Base-by-base conservation (phyloP, 2,113 vertebrate genomes). In the Heterocephalus glaber region DNA sequence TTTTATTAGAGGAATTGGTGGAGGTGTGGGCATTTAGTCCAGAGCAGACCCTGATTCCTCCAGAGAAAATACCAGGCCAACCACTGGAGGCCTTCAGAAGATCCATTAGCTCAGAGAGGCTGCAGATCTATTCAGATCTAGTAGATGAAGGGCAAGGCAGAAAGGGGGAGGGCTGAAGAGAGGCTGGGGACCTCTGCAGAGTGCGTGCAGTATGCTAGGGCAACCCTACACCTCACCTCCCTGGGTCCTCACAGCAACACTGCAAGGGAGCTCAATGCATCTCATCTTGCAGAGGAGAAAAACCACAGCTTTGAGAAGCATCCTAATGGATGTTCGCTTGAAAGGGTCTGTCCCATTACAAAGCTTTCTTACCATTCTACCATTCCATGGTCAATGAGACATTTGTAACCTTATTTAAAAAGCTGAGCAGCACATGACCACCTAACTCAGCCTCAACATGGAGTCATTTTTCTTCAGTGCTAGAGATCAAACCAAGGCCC, bases 261-360 rank as follows among this genome's bases (percentile, higher is more conserved):
- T 3, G 1, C 61, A 5, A 0, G 44, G 61, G 5, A 26, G 16
- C n/a, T 68, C 12, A 12, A 28, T 4, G 17, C 22, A 52, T 33
- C 44, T 47, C 72, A 9, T 11, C 61, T 12, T 13, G 52, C 1
- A 19, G n/a, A 61, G 38, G 16, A 83, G 47, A 68, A 76, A 47
- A 49, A 11, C 41, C 22, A 61, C 38, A 33, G n/a, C 58, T 49
- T 56, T 16, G 24, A 94, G 86, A 28, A 33, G 41, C 52, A 72
- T 38, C 47, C 56, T 65, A 3, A 12, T 38, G 47, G 33, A 44
- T 30, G 9, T 26, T n/a, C n/a, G n/a, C n/a, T n/a, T n/a, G 52
- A 1, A 38, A 44, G 2, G 19, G 1, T 41, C 47, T 49, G 2
- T 56, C 81, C 54, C 26, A 82, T 0, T 8, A 3, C 9, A 65